phyloP scores from a whole-genome alignment of 2,113 vertebrate species.

The Hydrolagus affinis region DNA sequence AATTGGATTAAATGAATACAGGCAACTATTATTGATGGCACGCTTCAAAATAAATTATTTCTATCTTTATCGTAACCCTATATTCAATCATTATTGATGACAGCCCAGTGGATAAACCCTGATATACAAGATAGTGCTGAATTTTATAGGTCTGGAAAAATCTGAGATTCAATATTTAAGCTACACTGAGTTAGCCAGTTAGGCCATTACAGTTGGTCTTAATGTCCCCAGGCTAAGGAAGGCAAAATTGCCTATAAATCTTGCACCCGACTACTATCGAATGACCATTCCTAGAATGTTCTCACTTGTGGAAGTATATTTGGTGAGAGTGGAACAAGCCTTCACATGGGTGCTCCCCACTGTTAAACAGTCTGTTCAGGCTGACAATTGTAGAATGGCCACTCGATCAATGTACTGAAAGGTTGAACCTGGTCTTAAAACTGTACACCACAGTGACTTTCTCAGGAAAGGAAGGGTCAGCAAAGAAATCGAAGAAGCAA shows the following conservation, averaged over 20 bases:
- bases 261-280: background rate
- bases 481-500: too few relatives aligned
- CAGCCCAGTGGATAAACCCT: background rate
- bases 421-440: background rate
- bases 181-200: background rate
- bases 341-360: background rate
- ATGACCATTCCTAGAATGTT: background rate
- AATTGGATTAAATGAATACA: too few relatives aligned
- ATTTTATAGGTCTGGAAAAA: background rate
- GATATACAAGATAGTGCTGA: background rate
- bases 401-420: background rate
- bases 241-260: background rate
- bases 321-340: too few relatives aligned
- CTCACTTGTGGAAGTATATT: background rate
- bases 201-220: background rate
- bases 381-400: too few relatives aligned
- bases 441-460: background rate
- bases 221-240: background rate
- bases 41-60: background rate
- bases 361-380: too few relatives aligned
- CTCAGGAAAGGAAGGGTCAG: background rate
- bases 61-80: background rate
- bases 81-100: background rate
- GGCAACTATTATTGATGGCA: too few relatives aligned
- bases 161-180: background rate